Evolutionary conservation across 2,113 vertebrate genomes (phyloP).

Genomic region (Nycticebus coucang): DNA sequence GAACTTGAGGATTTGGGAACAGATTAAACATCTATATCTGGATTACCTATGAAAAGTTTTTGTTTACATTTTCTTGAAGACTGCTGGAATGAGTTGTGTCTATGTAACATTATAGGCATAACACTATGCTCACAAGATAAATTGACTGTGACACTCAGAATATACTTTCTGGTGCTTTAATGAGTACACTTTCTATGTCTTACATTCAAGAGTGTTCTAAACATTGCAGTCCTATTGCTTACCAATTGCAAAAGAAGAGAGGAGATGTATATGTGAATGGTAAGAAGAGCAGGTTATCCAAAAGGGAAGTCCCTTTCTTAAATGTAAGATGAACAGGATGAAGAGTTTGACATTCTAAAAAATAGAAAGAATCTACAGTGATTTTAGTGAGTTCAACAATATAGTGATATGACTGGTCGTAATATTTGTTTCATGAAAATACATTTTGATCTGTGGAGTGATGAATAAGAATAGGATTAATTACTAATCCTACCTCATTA

Average conservation of each 20-base stretch:
- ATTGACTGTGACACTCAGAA: neutral
- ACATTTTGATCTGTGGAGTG: neutral
- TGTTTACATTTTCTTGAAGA: constrained; percentile 41
- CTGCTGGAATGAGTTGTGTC: constrained; percentile 9
- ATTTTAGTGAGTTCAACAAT: constrained; percentile 35
- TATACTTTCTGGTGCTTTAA: constrained; percentile 41
- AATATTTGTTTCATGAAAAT: constrained; percentile 47
- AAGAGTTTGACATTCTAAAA: constrained; percentile 47
- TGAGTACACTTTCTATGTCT: neutral
- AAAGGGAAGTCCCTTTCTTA: neutral
- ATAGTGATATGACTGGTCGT: neutral
- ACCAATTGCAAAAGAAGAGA: neutral
- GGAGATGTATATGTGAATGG: neutral
- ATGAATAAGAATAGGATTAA: constrained; percentile 1
- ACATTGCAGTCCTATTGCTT: neutral
- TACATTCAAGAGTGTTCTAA: neutral
- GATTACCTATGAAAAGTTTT: neutral
- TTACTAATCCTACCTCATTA: neutral
- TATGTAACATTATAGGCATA: neutral
- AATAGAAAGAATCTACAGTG: neutral
- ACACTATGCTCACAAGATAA: neutral
- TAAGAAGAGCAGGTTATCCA: neutral
- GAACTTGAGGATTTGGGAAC: constrained; percentile 1
- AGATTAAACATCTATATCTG: constrained; percentile 23
- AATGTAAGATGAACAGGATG: constrained; percentile 26